Conservation (phyloP, 1,140 invertebrate genomes). For the Condylostylus longicornis region DNA sequence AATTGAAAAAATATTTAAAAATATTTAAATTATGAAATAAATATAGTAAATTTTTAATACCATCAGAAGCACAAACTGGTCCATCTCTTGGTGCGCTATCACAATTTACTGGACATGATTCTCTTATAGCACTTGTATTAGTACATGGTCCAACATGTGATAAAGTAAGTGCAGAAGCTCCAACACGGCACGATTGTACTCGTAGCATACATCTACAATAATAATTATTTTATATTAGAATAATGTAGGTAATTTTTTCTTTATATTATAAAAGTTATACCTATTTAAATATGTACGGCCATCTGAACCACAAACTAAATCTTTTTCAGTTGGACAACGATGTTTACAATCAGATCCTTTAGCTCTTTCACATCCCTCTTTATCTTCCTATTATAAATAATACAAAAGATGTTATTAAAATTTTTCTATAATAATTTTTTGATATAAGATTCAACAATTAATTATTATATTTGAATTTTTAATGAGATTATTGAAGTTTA, state of each 20-base stretch:
- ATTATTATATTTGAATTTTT: not conserved
- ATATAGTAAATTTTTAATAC: no score
- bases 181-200: slow-evolving; percentile 51
- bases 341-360: slow-evolving; percentile 60
- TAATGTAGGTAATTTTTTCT: not conserved
- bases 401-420: no score
- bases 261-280: slow-evolving; percentile 1
- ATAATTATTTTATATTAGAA: slow-evolving; percentile 1
- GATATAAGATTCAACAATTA: not conserved
- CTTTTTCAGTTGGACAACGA: slow-evolving; percentile 62
- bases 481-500: slow-evolving; percentile 1
- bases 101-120: slow-evolving; percentile 77
- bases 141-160: slow-evolving; percentile 75
- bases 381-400: slow-evolving; percentile 39
- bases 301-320: slow-evolving; percentile 81
- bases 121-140: slow-evolving; percentile 71
- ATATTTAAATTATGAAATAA: no score
- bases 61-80: slow-evolving; percentile 81
- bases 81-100: slow-evolving; percentile 67
- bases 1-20: no score
- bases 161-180: slow-evolving; percentile 39
- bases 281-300: slow-evolving; percentile 73
- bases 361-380: slow-evolving; percentile 45
- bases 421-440: no score
- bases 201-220: slow-evolving; percentile 62